Evolutionary conservation across 64 coral and sea anemone genomes (phyloP), one percentile per base, ranked within the genome.

Genomic region (Montipora foliosa): DNA sequence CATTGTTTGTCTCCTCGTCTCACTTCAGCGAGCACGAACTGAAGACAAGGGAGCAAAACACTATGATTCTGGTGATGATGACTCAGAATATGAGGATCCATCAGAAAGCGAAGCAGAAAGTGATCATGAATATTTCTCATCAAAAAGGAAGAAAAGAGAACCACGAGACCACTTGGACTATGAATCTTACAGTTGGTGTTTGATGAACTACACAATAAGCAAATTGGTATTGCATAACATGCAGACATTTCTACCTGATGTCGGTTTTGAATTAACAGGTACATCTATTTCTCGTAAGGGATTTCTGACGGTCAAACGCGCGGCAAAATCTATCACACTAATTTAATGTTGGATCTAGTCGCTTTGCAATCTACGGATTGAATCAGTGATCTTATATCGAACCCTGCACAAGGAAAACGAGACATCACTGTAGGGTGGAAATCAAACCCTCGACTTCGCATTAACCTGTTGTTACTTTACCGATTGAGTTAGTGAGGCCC

Each of bases 191-290:
- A 88, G 92, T 61, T 99, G 98, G 98, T 92, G 92, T 78, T 86
- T 99, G 1, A 96, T 99, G 92, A 96, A 99, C 47, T 99, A 99
- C 77, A 78, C 98, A 6, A 95, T 96, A 61, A 92, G 98, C 66
- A 94, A 90, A 79, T 57, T 99, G 64, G 89, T 95, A 14, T 80
- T 94, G 10, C 81, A 76, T 79, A 91, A 90, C 62, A 5, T 99
- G 47, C 92, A 99, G 67, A 75, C 52, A 13, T 99, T 99, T 70
- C 78, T 99, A n/a, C 94, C 97, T 1, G 98, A 99, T 78, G 89
- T 99, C 8, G 95, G 98, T 11, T 91, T 99, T 89, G 98, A 99
- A 69, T 66, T 99, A 50, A 89, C 97, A 79, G 97, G 97, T 99
- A 76, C 80, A 64, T 29, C 15, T 64, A 1, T 13, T 58, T 5